These are phyloP conservation scores for Heliconius charithonia DNA, from an alignment of 2,888 invertebrate species.

Conservation along the genomic window DNA sequence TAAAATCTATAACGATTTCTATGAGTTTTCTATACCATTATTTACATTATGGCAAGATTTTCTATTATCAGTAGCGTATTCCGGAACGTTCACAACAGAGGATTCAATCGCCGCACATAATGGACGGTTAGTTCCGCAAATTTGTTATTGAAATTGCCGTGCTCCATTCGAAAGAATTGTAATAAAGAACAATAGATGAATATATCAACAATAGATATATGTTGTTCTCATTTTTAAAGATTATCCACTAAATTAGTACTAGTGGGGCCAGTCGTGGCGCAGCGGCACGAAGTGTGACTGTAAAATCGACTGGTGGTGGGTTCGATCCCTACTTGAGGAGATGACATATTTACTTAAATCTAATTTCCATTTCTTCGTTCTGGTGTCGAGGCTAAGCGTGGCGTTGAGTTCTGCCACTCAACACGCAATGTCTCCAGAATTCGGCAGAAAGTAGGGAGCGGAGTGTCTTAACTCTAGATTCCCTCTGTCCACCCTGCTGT, in stretches of 20 bases:
- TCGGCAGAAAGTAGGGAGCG: too few relatives aligned
- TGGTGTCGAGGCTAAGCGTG: too few relatives aligned
- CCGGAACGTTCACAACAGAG: slow-evolving; percentile 49
- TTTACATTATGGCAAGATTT: slow-evolving; percentile 25
- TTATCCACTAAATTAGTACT: neutral
- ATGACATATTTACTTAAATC: too few relatives aligned
- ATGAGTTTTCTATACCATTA: slow-evolving; percentile 8
- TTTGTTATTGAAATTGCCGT: slow-evolving; percentile 59
- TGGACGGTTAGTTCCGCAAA: slow-evolving; percentile 55
- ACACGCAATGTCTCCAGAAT: too few relatives aligned
- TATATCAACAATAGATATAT: neutral
- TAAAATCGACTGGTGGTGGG: too few relatives aligned
- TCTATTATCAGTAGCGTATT: slow-evolving; percentile 31
- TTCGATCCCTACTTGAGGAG: too few relatives aligned
- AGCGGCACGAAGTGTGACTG: too few relatives aligned
- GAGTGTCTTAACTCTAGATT: too few relatives aligned
- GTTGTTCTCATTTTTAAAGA: neutral
- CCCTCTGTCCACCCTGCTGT: too few relatives aligned
- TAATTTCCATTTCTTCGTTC: too few relatives aligned
- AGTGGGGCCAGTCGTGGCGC: too few relatives aligned
- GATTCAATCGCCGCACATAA: slow-evolving; percentile 49
- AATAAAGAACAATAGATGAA: slow-evolving; percentile 11
- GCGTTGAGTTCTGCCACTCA: too few relatives aligned
- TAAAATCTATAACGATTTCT: neutral
- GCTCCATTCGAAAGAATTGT: slow-evolving; percentile 45